A percentile compares a stretch with the other conserved stretches of the same genome.
Conservation (phyloP, 2,888 invertebrate genomes). For the Pristionchus arcanus region DNA sequence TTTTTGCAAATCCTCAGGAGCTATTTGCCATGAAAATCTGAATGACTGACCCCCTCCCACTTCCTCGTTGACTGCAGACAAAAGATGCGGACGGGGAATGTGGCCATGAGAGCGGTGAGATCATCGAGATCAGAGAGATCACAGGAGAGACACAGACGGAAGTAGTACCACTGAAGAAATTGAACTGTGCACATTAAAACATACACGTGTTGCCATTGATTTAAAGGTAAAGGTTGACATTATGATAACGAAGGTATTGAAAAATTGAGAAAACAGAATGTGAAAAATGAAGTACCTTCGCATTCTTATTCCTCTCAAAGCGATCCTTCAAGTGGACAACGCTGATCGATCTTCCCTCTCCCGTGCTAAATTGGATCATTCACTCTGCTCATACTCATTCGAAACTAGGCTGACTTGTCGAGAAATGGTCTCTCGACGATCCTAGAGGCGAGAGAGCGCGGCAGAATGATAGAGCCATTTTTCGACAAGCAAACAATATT, state of each 20-base stretch:
- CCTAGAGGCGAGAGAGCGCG: too few relatives aligned
- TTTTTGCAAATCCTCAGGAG: too few relatives aligned
- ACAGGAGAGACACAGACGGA: not conserved
- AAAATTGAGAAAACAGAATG: not conserved
- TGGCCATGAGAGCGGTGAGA: not conserved
- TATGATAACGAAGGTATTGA: too few relatives aligned
- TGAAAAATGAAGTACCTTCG: not conserved
- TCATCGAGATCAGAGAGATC: not conserved
- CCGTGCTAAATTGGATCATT: not conserved
- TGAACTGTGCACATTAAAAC: too few relatives aligned
- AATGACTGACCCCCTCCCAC: not conserved
- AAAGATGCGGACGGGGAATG: not conserved
- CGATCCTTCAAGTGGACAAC: not conserved
- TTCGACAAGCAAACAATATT: too few relatives aligned
- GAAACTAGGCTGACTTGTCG: not conserved
- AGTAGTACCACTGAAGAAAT: not conserved
- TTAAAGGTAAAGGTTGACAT: too few relatives aligned
- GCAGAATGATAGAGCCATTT: too few relatives aligned
- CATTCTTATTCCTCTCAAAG: not conserved
- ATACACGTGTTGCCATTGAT: too few relatives aligned
- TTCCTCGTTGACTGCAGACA: not conserved
- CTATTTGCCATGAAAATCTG: too few relatives aligned
- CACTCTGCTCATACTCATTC: not conserved
- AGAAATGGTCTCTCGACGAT: too few relatives aligned
- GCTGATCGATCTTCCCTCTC: not conserved